Evolutionary conservation across 2,113 vertebrate species (phyloP), one percentile per base, ranked within the genome.

Genomic region (Odocoileus hemionus): DNA sequence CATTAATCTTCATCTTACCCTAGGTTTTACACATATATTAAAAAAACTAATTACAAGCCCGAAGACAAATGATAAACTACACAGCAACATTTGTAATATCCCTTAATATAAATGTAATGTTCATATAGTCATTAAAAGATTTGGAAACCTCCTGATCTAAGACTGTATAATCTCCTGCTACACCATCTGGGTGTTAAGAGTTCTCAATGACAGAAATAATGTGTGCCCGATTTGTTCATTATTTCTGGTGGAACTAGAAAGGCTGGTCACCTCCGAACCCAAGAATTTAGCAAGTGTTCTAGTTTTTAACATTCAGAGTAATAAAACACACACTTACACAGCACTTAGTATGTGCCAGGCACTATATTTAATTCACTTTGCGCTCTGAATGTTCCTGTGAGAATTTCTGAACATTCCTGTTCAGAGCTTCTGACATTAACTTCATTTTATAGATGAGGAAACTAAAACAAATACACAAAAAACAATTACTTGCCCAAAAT

Each of bases 1-100:
- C 78, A 97, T 97, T 97, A 97, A 96, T 98, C 94, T 98, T 95
- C 70, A 67, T 84, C 83, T 94, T 94, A 94, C 43, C 11, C 76
- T 91, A 43, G 13, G 23, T 92, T 97, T 97, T 95, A 95, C 10
- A 80, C 19, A 89, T 74, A 91, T 19, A 88, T 96, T 85, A 43
- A 61, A 94, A 83, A 97, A 97, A 94, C 58, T 80, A 97, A 94
- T 95, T 95, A 94, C 26, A 98, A 96, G 82, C 23, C 87, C n/a
- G 4, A 96, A 89, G 97, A 96, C 78, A 95, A 95, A 95, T 97
- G 95, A 97, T 83, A 96, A 96, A 96, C 58, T 96, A 67, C 47
- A 86, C 33, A 43, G 86, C 43, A 97, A 50, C 52, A 95, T 94
- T 93, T 97, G 8, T 67, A 98, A 97, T 91, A 96, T 52, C 86